A percentile compares a stretch with the other conserved stretches of the same genome.
These are phyloP conservation scores for Catostomus latipinnis DNA, from an alignment of 2,797 vertebrate genomes.

Conservation along the genomic window DNA sequence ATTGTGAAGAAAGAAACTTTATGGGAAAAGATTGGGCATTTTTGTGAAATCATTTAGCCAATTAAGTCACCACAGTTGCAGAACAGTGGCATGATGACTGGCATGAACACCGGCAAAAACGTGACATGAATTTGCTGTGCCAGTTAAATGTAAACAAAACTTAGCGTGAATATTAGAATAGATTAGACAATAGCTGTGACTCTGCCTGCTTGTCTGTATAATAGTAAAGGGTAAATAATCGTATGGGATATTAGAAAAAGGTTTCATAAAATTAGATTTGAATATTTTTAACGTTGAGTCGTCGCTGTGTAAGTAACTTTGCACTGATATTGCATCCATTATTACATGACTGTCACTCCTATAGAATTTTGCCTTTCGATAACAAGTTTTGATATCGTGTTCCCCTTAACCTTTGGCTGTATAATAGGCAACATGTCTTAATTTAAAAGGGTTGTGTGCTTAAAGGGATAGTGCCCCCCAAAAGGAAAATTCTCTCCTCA, in stretches of 20 bases:
- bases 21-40: background rate
- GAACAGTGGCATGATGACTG: background rate
- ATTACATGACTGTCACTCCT: constrained; percentile 11
- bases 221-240: constrained; percentile 23
- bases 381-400: background rate
- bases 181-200: constrained; percentile 18
- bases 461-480: constrained; percentile 36
- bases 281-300: background rate
- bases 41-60: background rate
- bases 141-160: background rate
- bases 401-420: constrained; percentile 1
- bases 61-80: background rate
- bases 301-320: constrained; percentile 23
- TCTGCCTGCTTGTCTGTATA: constrained; percentile 30
- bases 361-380: constrained; percentile 5
- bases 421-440: constrained; percentile 19
- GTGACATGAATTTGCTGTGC: background rate
- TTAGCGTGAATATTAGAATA: constrained; percentile 24
- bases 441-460: constrained; percentile 74
- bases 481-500: no score
- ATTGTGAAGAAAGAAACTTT: background rate
- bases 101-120: background rate
- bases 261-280: background rate
- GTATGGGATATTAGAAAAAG: constrained; percentile 32
- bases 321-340: constrained; percentile 20